phyloP scores from a whole-genome alignment of 2,888 invertebrate genomes.

The Hecatera dysodea region DNA sequence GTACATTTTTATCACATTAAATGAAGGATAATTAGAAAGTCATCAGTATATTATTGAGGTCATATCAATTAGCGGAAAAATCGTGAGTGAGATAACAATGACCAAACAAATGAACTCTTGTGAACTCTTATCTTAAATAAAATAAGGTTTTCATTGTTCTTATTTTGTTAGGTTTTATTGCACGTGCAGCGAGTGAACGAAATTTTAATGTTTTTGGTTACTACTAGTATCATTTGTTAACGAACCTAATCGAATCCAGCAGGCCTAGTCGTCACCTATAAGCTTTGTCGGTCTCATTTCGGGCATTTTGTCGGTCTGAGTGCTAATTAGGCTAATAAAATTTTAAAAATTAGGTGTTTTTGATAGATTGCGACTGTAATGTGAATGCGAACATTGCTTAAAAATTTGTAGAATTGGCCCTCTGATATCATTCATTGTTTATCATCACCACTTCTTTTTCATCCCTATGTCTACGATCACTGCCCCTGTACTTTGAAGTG shows the following conservation, averaged over 20 bases:
- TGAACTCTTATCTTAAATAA: constrained; percentile 28
- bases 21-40: constrained; percentile 5
- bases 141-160: constrained; percentile 36
- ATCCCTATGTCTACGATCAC: no score
- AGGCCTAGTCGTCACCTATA: no score
- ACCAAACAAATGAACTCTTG: constrained; percentile 32
- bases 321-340: no score
- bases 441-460: no score
- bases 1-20: constrained; percentile 6
- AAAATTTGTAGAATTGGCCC: no score
- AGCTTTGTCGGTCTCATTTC: no score
- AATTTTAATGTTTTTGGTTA: constrained; percentile 6
- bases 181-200: neutral
- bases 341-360: no score
- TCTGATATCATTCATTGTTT: no score
- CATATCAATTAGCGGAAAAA: constrained; percentile 54
- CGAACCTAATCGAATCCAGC: neutral
- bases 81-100: constrained; percentile 49
- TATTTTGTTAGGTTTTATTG: constrained; percentile 4
- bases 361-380: no score
- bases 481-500: no score
- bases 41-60: constrained; percentile 17
- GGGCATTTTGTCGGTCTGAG: no score
- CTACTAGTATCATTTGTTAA: neutral
- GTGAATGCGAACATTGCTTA: no score